Conservation (phyloP, 2,113 vertebrate genomes). For the Dromiciops gliroides region DNA sequence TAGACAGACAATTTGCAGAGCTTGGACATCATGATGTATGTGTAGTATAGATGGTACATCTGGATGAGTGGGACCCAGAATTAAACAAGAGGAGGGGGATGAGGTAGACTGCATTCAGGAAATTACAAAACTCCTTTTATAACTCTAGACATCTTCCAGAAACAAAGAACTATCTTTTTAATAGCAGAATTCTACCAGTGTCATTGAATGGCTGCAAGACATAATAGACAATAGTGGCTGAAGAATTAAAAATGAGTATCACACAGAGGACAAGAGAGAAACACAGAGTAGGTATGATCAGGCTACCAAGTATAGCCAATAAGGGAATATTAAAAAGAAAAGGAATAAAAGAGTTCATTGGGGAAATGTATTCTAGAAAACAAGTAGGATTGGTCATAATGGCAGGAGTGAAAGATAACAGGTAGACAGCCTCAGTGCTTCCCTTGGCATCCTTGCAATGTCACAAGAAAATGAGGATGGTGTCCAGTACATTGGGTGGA, state of each 20-base stretch:
- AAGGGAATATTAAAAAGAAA: neutral
- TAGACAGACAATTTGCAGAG: neutral
- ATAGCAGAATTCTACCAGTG: neutral
- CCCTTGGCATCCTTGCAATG: neutral
- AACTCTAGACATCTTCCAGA: neutral
- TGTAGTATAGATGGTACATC: neutral
- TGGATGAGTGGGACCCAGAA: neutral
- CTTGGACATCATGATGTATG: neutral
- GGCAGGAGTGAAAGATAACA: neutral
- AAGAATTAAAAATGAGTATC: neutral
- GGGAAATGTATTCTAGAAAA: neutral
- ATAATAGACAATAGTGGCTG: neutral
- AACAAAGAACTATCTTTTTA: neutral
- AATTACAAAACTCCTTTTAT: neutral
- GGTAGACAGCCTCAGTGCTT: neutral
- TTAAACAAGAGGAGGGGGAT: neutral
- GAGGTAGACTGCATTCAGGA: neutral
- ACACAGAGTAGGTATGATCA: neutral
- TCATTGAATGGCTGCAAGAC: neutral
- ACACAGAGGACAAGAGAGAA: neutral
- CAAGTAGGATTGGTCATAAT: neutral
- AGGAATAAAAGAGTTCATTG: neutral
- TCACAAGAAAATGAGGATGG: neutral
- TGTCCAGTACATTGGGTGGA: too few relatives aligned
- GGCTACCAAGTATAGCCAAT: neutral